These are phyloP conservation scores for Nymphalis c-album DNA, from an alignment of 2,888 invertebrate species.

Conservation along the genomic window DNA sequence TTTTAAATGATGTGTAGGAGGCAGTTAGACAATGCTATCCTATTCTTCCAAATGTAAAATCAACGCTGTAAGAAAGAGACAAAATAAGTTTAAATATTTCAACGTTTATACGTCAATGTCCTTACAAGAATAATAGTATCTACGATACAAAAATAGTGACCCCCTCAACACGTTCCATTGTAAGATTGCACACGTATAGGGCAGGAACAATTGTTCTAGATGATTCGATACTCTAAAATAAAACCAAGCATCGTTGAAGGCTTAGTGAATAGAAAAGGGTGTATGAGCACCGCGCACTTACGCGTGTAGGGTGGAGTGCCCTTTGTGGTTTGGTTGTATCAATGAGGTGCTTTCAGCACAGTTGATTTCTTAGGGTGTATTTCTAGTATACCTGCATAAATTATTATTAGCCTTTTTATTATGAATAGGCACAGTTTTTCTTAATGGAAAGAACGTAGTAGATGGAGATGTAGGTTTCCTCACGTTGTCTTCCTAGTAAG, in stretches of 20 bases:
- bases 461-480: no score
- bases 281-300: constrained; percentile 3
- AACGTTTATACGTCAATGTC: background rate
- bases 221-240: constrained; percentile 15
- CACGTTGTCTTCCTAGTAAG: no score
- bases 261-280: constrained; percentile 5
- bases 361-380: background rate
- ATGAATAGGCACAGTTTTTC: background rate
- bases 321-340: constrained; percentile 7
- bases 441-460: no score
- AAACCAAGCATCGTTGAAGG: constrained; percentile 6
- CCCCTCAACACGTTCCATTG: background rate
- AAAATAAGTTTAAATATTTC: background rate
- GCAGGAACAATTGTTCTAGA: constrained; percentile 16
- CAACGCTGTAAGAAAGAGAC: background rate
- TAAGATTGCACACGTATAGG: constrained; percentile 22
- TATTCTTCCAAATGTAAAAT: no score
- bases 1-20: no score
- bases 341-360: background rate
- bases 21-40: no score
- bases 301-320: constrained; percentile 1
- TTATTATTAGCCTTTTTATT: no score
- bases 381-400: background rate
- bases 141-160: background rate
- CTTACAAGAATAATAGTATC: background rate